Evolutionary conservation across 2,888 invertebrate species (phyloP).

Genomic region (Spisula subtruncata): DNA sequence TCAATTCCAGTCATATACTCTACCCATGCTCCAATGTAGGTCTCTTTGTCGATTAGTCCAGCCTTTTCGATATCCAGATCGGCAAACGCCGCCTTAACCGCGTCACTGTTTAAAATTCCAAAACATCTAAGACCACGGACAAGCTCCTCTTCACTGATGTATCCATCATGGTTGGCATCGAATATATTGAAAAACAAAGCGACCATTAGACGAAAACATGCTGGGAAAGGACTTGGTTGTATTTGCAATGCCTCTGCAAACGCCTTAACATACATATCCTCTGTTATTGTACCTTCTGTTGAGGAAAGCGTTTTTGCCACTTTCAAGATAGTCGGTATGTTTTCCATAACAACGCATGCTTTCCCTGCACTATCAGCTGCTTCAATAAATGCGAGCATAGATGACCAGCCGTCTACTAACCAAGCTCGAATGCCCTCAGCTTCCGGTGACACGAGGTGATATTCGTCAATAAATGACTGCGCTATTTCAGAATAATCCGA

Average conservation of each 20-base stretch:
- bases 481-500: conserved; percentile 76
- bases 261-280: conserved; percentile 77
- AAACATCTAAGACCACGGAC: conserved; percentile 77
- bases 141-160: conserved; percentile 73
- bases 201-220: conserved; percentile 76
- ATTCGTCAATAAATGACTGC: conserved; percentile 73
- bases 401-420: conserved; percentile 78
- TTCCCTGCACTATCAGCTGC: conserved; percentile 44
- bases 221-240: conserved; percentile 70
- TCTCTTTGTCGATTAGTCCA: conserved; percentile 78
- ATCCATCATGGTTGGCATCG: conserved; percentile 77
- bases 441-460: conserved; percentile 70
- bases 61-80: conserved; percentile 79
- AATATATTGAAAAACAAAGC: conserved; percentile 77
- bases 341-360: conserved; percentile 49
- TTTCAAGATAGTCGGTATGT: conserved; percentile 67
- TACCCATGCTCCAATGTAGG: conserved; percentile 81
- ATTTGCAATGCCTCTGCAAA: conserved; percentile 72
- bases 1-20: conserved; percentile 81
- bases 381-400: conserved; percentile 63
- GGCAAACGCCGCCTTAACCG: conserved; percentile 74
- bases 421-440: conserved; percentile 72
- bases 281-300: conserved; percentile 71
- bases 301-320: conserved; percentile 71
- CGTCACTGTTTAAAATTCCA: conserved; percentile 73